Evolutionary conservation across 2,888 invertebrate genomes (phyloP).

Genomic region (Saturnia japonica): DNA sequence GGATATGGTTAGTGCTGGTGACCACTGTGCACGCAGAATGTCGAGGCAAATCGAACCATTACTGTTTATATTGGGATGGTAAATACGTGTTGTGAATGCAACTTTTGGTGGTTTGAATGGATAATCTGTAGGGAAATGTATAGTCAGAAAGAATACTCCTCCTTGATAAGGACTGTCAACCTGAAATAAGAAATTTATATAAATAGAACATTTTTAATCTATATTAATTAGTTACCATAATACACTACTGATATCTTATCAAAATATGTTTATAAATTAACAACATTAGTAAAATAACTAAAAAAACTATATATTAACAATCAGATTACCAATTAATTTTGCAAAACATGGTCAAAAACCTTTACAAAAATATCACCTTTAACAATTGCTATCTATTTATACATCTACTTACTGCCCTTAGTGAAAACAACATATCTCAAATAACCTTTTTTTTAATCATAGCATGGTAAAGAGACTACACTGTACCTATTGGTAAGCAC

Average conservation of each 20-base stretch:
- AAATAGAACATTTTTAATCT: conserved; percentile 16
- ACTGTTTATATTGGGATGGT: conserved; percentile 99
- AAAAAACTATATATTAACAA: background rate
- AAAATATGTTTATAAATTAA: background rate
- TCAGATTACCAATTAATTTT: background rate
- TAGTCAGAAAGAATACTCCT: conserved; percentile 99
- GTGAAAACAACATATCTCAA: background rate
- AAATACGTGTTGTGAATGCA: conserved; percentile 99
- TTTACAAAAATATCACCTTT: background rate
- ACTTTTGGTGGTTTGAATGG: conserved; percentile 99
- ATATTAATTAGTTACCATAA: background rate
- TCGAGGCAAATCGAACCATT: conserved; percentile 99
- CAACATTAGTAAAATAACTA: background rate
- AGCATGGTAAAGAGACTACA: too few species aligned
- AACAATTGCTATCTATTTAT: background rate
- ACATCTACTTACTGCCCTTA: background rate
- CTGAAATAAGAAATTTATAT: conserved; percentile 75
- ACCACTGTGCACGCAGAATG: conserved; percentile 99
- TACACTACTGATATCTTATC: background rate
- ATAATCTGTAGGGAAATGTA: conserved; percentile 99
- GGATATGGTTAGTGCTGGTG: conserved; percentile 99
- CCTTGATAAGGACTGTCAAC: conserved; percentile 99
- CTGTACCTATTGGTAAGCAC: too few species aligned
- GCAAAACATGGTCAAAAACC: background rate
- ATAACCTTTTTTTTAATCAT: too few species aligned